Evolutionary conservation across 2,797 vertebrate species (phyloP).

Genomic region (Urosaurus nigricauda): DNA sequence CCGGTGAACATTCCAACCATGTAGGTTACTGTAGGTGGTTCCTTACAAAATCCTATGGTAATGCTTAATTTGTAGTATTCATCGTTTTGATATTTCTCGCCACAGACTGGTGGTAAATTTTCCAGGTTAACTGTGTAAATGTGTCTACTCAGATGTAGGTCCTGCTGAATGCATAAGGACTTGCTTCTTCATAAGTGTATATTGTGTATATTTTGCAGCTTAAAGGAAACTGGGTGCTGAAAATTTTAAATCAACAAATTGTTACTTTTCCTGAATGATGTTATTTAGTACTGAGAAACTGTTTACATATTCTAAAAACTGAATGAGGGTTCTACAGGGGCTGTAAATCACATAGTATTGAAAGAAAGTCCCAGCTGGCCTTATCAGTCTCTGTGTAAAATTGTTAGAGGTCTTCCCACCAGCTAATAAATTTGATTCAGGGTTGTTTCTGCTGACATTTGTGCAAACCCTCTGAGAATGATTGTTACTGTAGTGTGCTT

Average conservation of each 20-base stretch:
- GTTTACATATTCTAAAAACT: constrained; percentile 62
- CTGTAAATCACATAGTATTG: constrained; percentile 80
- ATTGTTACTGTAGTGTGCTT: constrained; percentile 79
- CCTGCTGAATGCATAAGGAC: neutral
- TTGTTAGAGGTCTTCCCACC: constrained; percentile 74
- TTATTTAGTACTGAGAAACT: constrained; percentile 47
- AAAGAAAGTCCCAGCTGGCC: constrained; percentile 78
- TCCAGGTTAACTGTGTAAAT: constrained; percentile 3
- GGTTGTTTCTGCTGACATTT: constrained; percentile 80
- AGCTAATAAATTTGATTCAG: constrained; percentile 83
- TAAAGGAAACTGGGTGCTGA: constrained; percentile 49
- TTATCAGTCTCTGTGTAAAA: constrained; percentile 79
- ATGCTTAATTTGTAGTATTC: constrained; percentile 48
- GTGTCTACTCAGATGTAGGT: neutral
- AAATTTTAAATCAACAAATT: constrained; percentile 41
- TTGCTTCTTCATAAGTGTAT: neutral
- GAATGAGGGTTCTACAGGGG: constrained; percentile 74
- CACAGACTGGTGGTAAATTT: constrained; percentile 27
- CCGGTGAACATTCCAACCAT: constrained; percentile 16
- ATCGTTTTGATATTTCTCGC: neutral
- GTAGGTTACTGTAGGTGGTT: neutral
- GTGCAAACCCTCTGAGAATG: constrained; percentile 80
- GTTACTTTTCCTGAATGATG: constrained; percentile 12
- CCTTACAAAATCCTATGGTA: constrained; percentile 24
- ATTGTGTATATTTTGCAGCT: neutral